These are phyloP conservation scores for Sesamia inferens DNA, from an alignment of 2,888 invertebrate species.

Conservation along the genomic window DNA sequence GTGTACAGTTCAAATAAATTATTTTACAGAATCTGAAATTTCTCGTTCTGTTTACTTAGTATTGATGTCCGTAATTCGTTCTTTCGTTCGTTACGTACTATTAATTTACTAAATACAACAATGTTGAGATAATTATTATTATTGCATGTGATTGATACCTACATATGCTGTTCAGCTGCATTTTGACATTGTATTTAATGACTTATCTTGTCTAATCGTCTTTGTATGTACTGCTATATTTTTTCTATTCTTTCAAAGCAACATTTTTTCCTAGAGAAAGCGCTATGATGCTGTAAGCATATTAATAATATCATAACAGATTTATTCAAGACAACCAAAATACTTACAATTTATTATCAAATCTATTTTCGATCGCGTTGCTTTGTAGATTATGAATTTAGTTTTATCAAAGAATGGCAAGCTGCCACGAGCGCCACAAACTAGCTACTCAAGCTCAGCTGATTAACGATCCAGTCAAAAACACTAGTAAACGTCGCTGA, in stretches of 20 bases:
- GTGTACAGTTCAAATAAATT: not conserved
- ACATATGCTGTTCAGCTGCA: too few relatives aligned
- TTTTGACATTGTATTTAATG: too few relatives aligned
- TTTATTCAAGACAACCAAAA: not conserved
- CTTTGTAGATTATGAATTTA: slow-evolving; percentile 25
- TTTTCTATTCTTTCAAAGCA: not conserved
- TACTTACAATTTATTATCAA: slow-evolving; percentile 5
- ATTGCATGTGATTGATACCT: too few relatives aligned
- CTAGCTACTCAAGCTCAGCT: slow-evolving; percentile 18
- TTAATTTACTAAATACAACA: too few relatives aligned
- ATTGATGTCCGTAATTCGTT: too few relatives aligned
- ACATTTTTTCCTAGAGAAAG: too few relatives aligned
- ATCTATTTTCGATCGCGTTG: slow-evolving; percentile 35
- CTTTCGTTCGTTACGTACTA: too few relatives aligned
- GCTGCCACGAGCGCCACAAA: slow-evolving; percentile 48
- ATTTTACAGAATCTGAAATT: not conserved
- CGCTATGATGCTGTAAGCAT: too few relatives aligned
- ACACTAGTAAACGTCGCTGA: slow-evolving; percentile 7
- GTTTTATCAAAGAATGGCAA: slow-evolving; percentile 51
- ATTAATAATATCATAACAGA: not conserved
- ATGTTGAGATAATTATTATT: too few relatives aligned
- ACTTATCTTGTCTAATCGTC: too few relatives aligned
- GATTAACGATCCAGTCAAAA: slow-evolving; percentile 38
- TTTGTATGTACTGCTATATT: not conserved
- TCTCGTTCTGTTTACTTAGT: too few relatives aligned